Evolutionary conservation across 2,113 vertebrate genomes (phyloP).

Genomic region (Corythornis vintsioides): DNA sequence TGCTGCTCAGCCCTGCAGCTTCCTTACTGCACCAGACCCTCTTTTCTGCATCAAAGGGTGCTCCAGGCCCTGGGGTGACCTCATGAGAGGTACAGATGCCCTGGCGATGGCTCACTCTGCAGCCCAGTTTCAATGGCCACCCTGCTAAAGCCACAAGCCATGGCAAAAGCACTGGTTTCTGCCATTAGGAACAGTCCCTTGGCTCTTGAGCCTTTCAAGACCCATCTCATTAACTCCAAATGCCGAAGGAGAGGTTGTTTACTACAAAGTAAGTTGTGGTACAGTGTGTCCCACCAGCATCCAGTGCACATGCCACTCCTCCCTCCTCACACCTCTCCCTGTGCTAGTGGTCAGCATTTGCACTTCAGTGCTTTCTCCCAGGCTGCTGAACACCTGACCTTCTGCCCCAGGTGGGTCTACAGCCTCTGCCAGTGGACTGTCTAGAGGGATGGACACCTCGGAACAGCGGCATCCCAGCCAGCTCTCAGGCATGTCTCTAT

Average conservation of each 20-base stretch:
- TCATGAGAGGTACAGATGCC: not conserved
- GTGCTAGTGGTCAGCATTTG: not conserved
- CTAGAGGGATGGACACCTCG: rapidly evolving
- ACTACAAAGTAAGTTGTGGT: not conserved
- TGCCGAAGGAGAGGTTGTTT: not conserved
- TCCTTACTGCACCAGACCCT: not conserved
- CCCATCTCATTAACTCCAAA: not conserved
- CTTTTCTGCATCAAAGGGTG: not conserved
- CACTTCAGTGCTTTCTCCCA: not conserved
- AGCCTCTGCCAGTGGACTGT: rapidly evolving
- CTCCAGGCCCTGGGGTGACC: not conserved
- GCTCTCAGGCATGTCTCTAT: not conserved
- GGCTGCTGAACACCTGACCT: not conserved
- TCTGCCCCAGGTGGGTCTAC: not conserved
- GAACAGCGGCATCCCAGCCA: rapidly evolving
- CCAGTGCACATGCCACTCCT: rapidly evolving
- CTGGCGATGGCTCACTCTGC: rapidly evolving
- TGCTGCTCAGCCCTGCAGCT: rapidly evolving
- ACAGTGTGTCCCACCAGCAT: rapidly evolving
- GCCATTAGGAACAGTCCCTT: not conserved
- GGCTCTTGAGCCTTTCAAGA: not conserved
- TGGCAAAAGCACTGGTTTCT: rapidly evolving
- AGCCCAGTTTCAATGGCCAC: not conserved
- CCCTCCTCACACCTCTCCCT: rapidly evolving
- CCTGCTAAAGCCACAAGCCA: not conserved